Base-by-base conservation (phyloP, 1,140 invertebrate genomes). In the Venustaconcha ellipsiformis region DNA sequence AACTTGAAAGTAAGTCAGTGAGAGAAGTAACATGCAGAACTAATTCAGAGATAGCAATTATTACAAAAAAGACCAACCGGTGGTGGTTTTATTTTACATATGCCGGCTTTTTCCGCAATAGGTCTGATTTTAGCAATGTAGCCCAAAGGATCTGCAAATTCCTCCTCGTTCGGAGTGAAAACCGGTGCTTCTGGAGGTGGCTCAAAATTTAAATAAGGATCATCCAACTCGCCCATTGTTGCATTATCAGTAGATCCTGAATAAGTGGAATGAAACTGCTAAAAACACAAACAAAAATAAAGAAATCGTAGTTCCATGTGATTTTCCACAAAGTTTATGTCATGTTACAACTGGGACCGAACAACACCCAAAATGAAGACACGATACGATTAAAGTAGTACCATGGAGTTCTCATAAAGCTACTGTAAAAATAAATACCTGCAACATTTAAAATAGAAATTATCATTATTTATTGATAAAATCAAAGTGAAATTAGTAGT, bases 41-140 rank as follows among this genome's bases (percentile, higher is more conserved):
- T 37, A 37, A 37, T 37, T 37, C 37, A 37, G 3, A 37, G 37
- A 37, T 37, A 37, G 37, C 37, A 37, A 37, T 37, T 37, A 37
- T 37, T 37, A 64, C 26, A 62, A 66, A 60, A 64, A 60, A 70
- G 59, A 89, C 83, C 84, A 79, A 90, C 94, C 37, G 92, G 85
- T 14, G 97, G 97, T 58, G 97, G 95, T 73, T 97, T 94, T 68
- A 98, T 95, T 88, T 95, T 93, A 84, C 96, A 97, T 69, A 98
- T 94, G 11, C 97, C 97, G 90, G 93, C 96, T 82, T 95, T 93
- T 78, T 96, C 94, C 0, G 95, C 96, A 76, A 94, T 91, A 1
- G 94, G 92, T 78, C 94, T 92, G 62, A 99, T 97, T 83, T 95
- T 94, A 75, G 96, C 94, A 80, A 98, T 96, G 84, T 96, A 99